Percentiles rank a stretch among this genome's conserved stretches.
Evolutionary conservation across 2,113 vertebrate genomes (phyloP).

Genomic region (Pseudorectes ferrugineus): DNA sequence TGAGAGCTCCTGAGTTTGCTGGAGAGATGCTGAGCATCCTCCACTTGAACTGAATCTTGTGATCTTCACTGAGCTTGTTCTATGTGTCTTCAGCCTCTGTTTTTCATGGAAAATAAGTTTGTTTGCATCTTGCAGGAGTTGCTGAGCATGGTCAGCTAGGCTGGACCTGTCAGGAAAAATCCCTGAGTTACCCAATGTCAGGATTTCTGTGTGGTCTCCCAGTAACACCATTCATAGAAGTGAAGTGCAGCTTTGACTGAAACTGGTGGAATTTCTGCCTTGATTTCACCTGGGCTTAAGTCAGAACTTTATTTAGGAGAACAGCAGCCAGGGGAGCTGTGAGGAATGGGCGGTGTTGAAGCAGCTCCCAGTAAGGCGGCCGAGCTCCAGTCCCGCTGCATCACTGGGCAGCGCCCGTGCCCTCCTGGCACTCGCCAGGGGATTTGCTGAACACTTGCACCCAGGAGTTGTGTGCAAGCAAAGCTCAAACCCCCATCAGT

Average conservation of each 20-base stretch:
- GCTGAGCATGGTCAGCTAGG: background rate
- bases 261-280: background rate
- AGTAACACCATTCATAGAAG: background rate
- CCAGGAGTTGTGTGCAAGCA: background rate
- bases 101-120: background rate
- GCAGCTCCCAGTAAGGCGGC: fast-evolving
- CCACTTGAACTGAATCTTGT: background rate
- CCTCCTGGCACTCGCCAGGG: background rate
- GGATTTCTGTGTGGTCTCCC: background rate
- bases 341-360: background rate
- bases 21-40: background rate
- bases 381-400: background rate
- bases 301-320: background rate
- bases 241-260: background rate
- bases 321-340: background rate
- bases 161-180: background rate
- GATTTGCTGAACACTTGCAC: background rate
- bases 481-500: background rate
- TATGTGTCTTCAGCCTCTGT: background rate
- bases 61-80: background rate
- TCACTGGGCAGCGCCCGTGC: fast-evolving
- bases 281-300: background rate
- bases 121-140: background rate
- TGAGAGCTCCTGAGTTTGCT: background rate
- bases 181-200: background rate